Evolutionary conservation across 1,140 invertebrate genomes (phyloP), one percentile per base, ranked within the genome.

Genomic region (Mesaphorura yosii): DNA sequence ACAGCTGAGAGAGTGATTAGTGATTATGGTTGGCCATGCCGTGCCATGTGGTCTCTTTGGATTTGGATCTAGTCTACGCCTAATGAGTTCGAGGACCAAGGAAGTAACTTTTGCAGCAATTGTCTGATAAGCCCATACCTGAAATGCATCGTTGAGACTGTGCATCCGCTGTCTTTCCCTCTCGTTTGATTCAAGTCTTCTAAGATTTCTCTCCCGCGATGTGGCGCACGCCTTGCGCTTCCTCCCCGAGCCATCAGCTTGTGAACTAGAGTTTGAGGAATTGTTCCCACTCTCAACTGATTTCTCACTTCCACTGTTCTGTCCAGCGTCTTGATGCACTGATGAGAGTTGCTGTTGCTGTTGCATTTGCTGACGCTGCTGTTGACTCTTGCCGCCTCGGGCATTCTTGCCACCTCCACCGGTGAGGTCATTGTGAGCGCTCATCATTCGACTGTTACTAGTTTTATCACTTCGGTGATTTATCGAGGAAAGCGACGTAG

Each of bases 111-210:
- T n/a, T n/a, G n/a, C n/a, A n/a, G n/a, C n/a, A n/a, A n/a, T n/a
- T n/a, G n/a, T n/a, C n/a, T n/a, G n/a, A 10, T 10, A 41, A 1
- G 23, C 7, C 68, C 58, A 55, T 70, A 86, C 83, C 77, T 91
- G 84, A 67, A 89, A 90, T 5, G 86, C 87, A 66, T 88, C 86
- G 66, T 89, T 89, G 48, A 89, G 74, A 39, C 81, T 83, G 69
- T 89, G 87, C 86, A 90, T 90, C 62, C 87, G 75, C 78, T 86
- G 84, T 59, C 86, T 71, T 68, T 90, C 86, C 54, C 86, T 70
- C 67, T 90, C 86, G 69, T 90, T 90, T 64, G 84, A 87, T 69
- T 89, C 86, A 40, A 89, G 72, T 40, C 87, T 74, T 25, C 86
- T 74, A 20, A 87, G 66, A 66, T 88, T 89, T 56, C 85, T 73